phyloP scores from a whole-genome alignment of 1,140 invertebrate species.

The Drosophila albomicans region DNA sequence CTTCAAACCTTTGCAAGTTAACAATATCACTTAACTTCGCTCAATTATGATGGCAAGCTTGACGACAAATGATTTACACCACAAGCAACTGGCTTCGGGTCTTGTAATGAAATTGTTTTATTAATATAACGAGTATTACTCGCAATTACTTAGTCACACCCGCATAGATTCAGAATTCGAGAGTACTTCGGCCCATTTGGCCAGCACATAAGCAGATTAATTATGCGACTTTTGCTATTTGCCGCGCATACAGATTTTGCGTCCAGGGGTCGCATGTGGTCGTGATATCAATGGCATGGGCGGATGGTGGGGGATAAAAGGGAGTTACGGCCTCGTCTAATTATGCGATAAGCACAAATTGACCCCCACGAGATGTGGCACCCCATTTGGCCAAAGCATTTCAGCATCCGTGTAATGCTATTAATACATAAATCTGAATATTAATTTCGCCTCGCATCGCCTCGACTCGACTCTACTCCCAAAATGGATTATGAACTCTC shows the following conservation, averaged over 20 bases:
- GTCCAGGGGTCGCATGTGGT: constrained; percentile 59
- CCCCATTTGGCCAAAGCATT: constrained; percentile 21
- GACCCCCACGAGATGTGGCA: constrained; percentile 51
- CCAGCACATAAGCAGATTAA: constrained; percentile 75
- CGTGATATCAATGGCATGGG: constrained; percentile 18
- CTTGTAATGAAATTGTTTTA: constrained; percentile 71
- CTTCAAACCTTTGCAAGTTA: background rate
- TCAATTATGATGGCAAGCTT: background rate
- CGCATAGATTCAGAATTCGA: constrained; percentile 17
- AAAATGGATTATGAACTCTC: constrained; percentile 70
- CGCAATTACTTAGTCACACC: constrained; percentile 78
- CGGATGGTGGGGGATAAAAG: background rate
- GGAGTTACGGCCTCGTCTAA: constrained; percentile 49
- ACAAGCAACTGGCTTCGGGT: constrained; percentile 47
- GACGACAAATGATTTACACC: constrained; percentile 53
- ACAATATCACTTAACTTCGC: background rate
- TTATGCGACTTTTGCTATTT: constrained; percentile 75
- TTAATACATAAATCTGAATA: constrained; percentile 82
- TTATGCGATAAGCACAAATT: constrained; percentile 79
- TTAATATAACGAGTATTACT: constrained; percentile 67
- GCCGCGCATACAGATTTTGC: constrained; percentile 40
- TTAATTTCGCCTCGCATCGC: constrained; percentile 56
- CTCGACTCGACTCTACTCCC: background rate
- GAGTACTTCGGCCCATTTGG: constrained; percentile 35
- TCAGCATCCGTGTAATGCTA: constrained; percentile 56